Evolutionary conservation across 2,888 invertebrate species (phyloP).

Genomic region (Apoda limacodes): DNA sequence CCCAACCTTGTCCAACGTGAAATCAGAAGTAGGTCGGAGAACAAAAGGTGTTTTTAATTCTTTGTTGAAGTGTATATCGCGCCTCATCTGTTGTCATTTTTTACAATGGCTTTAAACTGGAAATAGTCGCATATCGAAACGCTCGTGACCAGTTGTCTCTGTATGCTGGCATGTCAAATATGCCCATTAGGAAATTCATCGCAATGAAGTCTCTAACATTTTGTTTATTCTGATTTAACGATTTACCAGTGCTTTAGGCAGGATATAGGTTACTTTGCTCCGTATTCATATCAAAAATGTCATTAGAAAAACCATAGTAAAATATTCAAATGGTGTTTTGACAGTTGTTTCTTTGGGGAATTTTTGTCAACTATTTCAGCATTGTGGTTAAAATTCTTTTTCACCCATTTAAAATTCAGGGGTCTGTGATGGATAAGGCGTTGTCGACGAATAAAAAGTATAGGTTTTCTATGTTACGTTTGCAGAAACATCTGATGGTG

Average conservation of each 20-base stretch:
- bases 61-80: constrained; percentile 15
- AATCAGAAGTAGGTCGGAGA: too few relatives aligned
- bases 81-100: constrained; percentile 16
- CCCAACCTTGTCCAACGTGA: too few relatives aligned
- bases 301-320: constrained; percentile 14
- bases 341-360: constrained; percentile 8
- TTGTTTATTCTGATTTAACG: constrained; percentile 11
- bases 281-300: constrained; percentile 14
- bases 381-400: constrained; percentile 14
- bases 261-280: constrained; percentile 17
- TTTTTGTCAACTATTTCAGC: constrained; percentile 15
- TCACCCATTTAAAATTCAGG: constrained; percentile 13
- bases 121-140: constrained; percentile 13
- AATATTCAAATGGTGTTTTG: constrained; percentile 14
- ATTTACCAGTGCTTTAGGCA: constrained; percentile 12
- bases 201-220: constrained; percentile 17
- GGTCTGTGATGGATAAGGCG: constrained; percentile 14
- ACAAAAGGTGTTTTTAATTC: too few relatives aligned
- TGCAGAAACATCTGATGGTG: constrained; percentile 13
- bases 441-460: constrained; percentile 13
- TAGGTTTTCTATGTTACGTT: constrained; percentile 13
- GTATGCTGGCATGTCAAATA: constrained; percentile 18
- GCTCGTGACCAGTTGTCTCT: constrained; percentile 16
- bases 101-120: constrained; percentile 17
- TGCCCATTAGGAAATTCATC: constrained; percentile 17